These are phyloP conservation scores for Cheilosia grossa DNA, from an alignment of 2,888 invertebrate species.

Conservation along the genomic window DNA sequence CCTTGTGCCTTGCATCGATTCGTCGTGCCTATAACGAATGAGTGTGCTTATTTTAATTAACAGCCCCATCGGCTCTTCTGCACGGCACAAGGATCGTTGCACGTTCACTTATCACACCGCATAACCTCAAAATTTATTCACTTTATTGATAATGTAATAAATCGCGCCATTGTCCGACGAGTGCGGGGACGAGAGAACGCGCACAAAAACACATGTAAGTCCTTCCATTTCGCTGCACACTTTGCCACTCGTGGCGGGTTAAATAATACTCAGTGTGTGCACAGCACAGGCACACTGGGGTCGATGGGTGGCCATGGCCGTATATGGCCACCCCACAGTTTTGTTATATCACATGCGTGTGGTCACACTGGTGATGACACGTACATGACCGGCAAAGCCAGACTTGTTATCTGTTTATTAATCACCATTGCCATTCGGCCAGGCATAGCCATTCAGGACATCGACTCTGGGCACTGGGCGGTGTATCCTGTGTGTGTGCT, in stretches of 20 bases:
- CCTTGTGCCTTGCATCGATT: slow-evolving; percentile 6
- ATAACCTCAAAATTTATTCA: slow-evolving; percentile 83
- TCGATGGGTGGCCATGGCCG: background rate
- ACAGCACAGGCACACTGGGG: background rate
- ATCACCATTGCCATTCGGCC: slow-evolving; percentile 58
- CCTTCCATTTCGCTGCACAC: slow-evolving; percentile 69
- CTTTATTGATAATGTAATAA: slow-evolving; percentile 83
- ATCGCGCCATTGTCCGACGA: slow-evolving; percentile 76
- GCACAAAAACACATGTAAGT: slow-evolving; percentile 73
- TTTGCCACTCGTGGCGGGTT: slow-evolving; percentile 67
- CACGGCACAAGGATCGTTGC: slow-evolving; percentile 48
- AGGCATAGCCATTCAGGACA: slow-evolving; percentile 21
- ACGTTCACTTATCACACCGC: slow-evolving; percentile 80
- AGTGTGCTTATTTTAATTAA: slow-evolving; percentile 71
- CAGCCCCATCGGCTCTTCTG: slow-evolving; percentile 53
- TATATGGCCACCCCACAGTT: slow-evolving; percentile 58
- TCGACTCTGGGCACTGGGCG: slow-evolving; percentile 7
- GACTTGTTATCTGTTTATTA: slow-evolving; percentile 75
- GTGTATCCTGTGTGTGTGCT: slow-evolving; percentile 6
- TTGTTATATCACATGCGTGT: slow-evolving; percentile 74
- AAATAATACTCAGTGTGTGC: slow-evolving; percentile 59
- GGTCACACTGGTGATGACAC: slow-evolving; percentile 75
- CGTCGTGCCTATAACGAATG: slow-evolving; percentile 24
- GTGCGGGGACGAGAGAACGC: slow-evolving; percentile 11
- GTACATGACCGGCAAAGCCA: slow-evolving; percentile 75